phyloP scores from a whole-genome alignment of 2,888 invertebrate species.

The Xestia ashworthii region DNA sequence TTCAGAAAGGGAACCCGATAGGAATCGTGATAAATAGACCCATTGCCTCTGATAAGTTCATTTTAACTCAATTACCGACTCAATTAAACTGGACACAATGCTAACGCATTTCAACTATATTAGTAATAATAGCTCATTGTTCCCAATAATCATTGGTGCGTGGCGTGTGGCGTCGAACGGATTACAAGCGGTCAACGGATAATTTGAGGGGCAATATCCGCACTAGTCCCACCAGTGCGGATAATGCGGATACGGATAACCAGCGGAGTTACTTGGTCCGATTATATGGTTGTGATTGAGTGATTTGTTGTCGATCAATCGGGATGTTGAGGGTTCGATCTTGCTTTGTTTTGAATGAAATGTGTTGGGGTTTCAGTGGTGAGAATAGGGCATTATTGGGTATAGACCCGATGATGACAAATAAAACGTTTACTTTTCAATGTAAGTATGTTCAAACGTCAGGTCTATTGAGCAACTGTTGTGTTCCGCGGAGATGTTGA shows the following conservation, averaged over 20 bases:
- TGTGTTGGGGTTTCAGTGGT: neutral
- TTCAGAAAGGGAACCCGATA: conserved; percentile 18
- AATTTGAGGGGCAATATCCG: conserved; percentile 79
- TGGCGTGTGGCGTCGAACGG: conserved; percentile 72
- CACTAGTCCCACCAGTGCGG: conserved; percentile 66
- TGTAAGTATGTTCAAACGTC: neutral
- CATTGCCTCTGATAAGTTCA: conserved; percentile 29
- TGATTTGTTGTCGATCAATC: conserved; percentile 56
- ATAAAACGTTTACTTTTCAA: neutral
- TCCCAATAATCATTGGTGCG: conserved; percentile 70
- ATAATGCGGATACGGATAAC: conserved; percentile 75
- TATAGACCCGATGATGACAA: neutral
- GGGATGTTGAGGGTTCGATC: conserved; percentile 46
- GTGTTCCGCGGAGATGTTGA: too few relatives aligned
- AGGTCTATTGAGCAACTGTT: neutral
- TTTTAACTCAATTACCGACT: conserved; percentile 54
- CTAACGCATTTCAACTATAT: conserved; percentile 58
- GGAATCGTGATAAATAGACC: conserved; percentile 20
- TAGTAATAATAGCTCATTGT: conserved; percentile 65
- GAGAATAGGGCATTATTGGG: neutral
- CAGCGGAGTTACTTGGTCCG: conserved; percentile 70
- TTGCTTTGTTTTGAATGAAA: conserved; percentile 33
- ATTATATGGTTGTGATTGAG: conserved; percentile 71
- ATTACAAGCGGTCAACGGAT: conserved; percentile 81
- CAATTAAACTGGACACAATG: conserved; percentile 48